Conservation (phyloP, 2,888 invertebrate genomes). For the Leptinotarsa haldemani region DNA sequence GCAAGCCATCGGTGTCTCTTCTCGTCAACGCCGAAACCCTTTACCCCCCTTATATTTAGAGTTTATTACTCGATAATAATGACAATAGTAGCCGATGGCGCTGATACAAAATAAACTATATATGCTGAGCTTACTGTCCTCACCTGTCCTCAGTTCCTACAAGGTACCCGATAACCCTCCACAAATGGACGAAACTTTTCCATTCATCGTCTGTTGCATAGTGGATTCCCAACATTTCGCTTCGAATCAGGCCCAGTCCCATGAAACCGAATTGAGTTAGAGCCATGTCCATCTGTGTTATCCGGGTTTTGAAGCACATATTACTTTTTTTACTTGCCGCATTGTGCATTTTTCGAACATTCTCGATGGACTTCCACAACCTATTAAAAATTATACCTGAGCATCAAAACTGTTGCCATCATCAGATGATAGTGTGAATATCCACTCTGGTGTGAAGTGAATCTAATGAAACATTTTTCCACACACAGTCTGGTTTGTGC, state of each 20-base stretch:
- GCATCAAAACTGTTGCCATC: too few relatives aligned
- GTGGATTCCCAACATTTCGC: slow-evolving; percentile 75
- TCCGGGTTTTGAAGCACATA: slow-evolving; percentile 66
- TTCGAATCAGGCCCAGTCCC: slow-evolving; percentile 76
- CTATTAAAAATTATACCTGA: slow-evolving; percentile 58
- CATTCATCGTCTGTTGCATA: slow-evolving; percentile 72
- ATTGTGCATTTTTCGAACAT: slow-evolving; percentile 77
- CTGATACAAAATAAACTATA: too few relatives aligned
- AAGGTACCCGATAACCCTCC: slow-evolving; percentile 84
- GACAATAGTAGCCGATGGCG: too few relatives aligned
- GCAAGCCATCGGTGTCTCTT: too few relatives aligned
- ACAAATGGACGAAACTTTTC: slow-evolving; percentile 83
- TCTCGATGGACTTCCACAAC: slow-evolving; percentile 76
- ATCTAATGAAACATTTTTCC: too few relatives aligned
- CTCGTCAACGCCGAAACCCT: too few relatives aligned
- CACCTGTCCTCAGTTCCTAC: slow-evolving; percentile 85
- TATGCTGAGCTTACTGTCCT: slow-evolving; percentile 22
- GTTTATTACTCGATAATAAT: too few relatives aligned
- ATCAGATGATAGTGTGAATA: too few relatives aligned
- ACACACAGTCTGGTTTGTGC: too few relatives aligned
- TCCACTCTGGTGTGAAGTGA: too few relatives aligned
- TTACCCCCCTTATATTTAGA: too few relatives aligned
- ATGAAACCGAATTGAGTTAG: slow-evolving; percentile 90
- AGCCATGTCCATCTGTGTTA: slow-evolving; percentile 87
- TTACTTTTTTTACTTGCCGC: slow-evolving; percentile 70